These are phyloP conservation scores for Salvator merianae DNA, from an alignment of 2,113 vertebrate genomes.

Conservation along the genomic window DNA sequence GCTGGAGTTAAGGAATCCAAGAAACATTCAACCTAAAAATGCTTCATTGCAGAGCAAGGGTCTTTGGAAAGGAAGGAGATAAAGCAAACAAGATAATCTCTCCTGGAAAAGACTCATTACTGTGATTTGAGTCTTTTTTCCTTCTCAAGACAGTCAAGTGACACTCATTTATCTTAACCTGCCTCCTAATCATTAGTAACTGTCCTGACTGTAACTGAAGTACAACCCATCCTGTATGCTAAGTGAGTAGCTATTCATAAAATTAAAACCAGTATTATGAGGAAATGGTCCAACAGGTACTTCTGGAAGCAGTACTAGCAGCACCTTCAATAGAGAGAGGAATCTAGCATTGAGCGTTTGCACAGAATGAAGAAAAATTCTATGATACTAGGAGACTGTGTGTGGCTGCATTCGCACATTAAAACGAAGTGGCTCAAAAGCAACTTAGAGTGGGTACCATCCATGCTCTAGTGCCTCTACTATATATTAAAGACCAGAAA, in stretches of 20 bases:
- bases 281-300: too few relatives aligned
- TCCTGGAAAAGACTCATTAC: background rate
- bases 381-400: too few relatives aligned
- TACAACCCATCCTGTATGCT: background rate
- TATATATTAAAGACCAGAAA: too few relatives aligned
- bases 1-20: background rate
- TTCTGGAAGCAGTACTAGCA: too few relatives aligned
- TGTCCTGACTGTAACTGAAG: slow-evolving; percentile 10
- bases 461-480: too few relatives aligned
- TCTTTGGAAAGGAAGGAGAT: background rate
- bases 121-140: rapidly evolving
- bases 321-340: too few relatives aligned
- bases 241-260: background rate
- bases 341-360: too few relatives aligned
- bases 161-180: background rate
- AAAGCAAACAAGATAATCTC: background rate
- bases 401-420: too few relatives aligned
- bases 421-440: too few relatives aligned
- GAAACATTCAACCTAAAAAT: background rate
- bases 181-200: background rate
- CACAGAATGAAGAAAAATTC: too few relatives aligned
- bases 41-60: background rate
- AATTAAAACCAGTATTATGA: background rate
- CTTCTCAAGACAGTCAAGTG: slow-evolving; percentile 6
- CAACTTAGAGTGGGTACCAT: too few relatives aligned